Base-by-base conservation (phyloP, 2,113 vertebrate genomes). In the Nesoenas mayeri region DNA sequence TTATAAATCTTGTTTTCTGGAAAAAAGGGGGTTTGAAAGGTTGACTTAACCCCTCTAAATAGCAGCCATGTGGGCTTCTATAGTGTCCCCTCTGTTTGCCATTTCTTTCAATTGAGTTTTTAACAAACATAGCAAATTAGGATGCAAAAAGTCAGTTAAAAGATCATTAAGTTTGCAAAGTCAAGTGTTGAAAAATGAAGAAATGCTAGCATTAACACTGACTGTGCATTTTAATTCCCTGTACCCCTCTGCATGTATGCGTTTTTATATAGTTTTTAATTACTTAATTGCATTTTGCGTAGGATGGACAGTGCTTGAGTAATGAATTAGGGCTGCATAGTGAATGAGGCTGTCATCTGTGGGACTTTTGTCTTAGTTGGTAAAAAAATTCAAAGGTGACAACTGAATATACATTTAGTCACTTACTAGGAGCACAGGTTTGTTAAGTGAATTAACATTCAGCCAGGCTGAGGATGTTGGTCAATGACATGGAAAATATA, bases 221-320 rank as follows among this genome's bases (percentile, higher is more conserved):
- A 81, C 38, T 72, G 38, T 29, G 84, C 44, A 57, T 79, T 92
- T 87, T 44, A 92, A 91, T 75, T 95, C 86, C 69, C 62, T 70
- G 8, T 47, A 28, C 5, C 20, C 15, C 11, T 5, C 9, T 2
- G 5, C 2, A 2, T n/a, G 10, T 28, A 56, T 75, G 65, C 53
- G 92, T 96, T 92, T 92, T 93, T 73, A 87, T 79, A 61, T 22
- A 61, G 3, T 72, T 92, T 91, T 85, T 69, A 92, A 94, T 92
- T 82, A 89, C 62, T 85, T 95, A 53, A 85, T 84, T 89, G 75
- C 53, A 65, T 91, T 85, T 89, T 72, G 40, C 50, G 38, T 48
- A 65, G 54, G 44, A 72, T 57, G 74, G 89, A 85, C 89, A 90
- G 58, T 11, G 51, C 88, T 84, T 13, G 0, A 69, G 78, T 78